A percentile compares a stretch with the other conserved stretches of the same genome.
Conservation (phyloP, 1,140 invertebrate species). For the Drosophila quadrilineata region DNA sequence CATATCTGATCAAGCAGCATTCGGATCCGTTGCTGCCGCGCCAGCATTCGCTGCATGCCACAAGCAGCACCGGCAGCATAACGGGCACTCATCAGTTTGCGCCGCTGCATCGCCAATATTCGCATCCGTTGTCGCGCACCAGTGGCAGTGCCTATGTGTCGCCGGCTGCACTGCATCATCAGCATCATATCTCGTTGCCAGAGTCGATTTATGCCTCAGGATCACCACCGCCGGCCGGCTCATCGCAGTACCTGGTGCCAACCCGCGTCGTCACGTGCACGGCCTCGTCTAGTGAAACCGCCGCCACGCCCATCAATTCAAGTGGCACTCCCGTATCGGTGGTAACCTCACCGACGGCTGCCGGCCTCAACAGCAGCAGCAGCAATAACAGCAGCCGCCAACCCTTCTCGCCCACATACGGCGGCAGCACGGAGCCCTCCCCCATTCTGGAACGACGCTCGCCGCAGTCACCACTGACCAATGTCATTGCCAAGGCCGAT, state of each 20-base stretch:
- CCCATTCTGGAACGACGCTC: conserved; percentile 56
- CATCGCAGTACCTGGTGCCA: conserved; percentile 75
- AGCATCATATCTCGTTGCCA: conserved; percentile 76
- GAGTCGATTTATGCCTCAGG: conserved; percentile 77
- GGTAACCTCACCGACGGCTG: conserved; percentile 56
- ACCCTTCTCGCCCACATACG: conserved; percentile 62
- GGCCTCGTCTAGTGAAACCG: conserved; percentile 53
- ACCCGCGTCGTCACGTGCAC: conserved; percentile 57
- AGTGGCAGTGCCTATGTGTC: conserved; percentile 57
- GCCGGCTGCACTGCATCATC: conserved; percentile 64
- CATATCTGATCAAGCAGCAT: conserved; percentile 85
- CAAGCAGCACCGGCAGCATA: conserved; percentile 79
- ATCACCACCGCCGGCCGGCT: conserved; percentile 73
- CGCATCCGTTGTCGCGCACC: conserved; percentile 74
- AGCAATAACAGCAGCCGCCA: conserved; percentile 43
- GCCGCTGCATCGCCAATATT: conserved; percentile 83
- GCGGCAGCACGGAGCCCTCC: conserved; percentile 43
- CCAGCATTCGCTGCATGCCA: conserved; percentile 80
- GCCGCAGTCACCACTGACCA: conserved; percentile 46
- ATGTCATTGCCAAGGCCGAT: conserved; percentile 34
- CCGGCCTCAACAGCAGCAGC: conserved; percentile 39
- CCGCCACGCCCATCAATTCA: conserved; percentile 56
- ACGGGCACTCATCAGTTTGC: conserved; percentile 74
- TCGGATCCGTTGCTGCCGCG: conserved; percentile 85
- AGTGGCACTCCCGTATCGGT: conserved; percentile 58